phyloP scores from a whole-genome alignment of 2,888 invertebrate genomes.

The Cerceris ruficornis region DNA sequence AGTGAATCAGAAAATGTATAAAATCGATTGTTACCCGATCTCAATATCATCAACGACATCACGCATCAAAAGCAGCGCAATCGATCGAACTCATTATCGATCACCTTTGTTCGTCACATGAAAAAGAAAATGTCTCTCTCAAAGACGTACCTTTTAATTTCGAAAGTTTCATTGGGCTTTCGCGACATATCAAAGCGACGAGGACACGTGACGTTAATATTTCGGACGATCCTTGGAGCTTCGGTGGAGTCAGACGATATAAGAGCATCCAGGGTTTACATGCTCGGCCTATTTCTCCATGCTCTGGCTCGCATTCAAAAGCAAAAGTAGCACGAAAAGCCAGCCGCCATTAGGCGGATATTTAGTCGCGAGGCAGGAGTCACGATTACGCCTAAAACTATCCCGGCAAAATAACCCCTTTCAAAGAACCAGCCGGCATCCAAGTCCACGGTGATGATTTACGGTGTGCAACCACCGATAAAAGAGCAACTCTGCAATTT shows the following conservation, averaged over 20 bases:
- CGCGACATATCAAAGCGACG: constrained; percentile 55
- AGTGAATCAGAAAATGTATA: too few species aligned
- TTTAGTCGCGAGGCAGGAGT: constrained; percentile 39
- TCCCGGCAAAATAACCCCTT: constrained; percentile 55
- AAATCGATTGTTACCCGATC: too few species aligned
- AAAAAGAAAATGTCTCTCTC: too few species aligned
- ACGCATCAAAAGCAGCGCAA: too few species aligned
- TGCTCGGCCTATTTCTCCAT: constrained; percentile 48
- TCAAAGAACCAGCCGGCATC: constrained; percentile 37
- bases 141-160: constrained; percentile 46
- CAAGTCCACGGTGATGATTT: constrained; percentile 26
- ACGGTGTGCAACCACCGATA: constrained; percentile 42
- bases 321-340: constrained; percentile 60
- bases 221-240: constrained; percentile 43
- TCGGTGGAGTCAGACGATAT: constrained; percentile 2
- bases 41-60: too few species aligned
- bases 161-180: constrained; percentile 11
- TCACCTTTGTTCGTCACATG: too few species aligned
- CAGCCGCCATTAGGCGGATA: constrained; percentile 62
- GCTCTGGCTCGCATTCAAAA: constrained; percentile 63
- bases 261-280: constrained; percentile 29
- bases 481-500: constrained; percentile 58
- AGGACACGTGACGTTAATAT: constrained; percentile 62
- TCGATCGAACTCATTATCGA: too few species aligned
- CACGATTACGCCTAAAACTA: constrained; percentile 45